Percentiles rank a stretch among this genome's conserved stretches.
phyloP scores from a whole-genome alignment of 2,797 vertebrate species.

The Lagorchestes hirsutus region DNA sequence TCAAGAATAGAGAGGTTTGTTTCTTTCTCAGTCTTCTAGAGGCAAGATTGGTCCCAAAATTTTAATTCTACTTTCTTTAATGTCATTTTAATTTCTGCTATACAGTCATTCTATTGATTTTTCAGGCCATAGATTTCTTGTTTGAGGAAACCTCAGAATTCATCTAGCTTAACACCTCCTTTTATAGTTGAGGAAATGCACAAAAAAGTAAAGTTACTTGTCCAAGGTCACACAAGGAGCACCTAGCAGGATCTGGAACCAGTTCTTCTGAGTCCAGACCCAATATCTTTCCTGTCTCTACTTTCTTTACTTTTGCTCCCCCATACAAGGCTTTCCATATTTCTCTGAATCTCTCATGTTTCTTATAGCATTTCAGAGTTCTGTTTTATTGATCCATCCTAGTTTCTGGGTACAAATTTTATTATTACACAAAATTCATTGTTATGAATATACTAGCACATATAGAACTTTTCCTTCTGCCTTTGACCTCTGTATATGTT shows the following conservation, averaged over 20 bases:
- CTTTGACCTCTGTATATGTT: not conserved
- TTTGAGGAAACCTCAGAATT: too few species aligned
- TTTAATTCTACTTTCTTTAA: too few species aligned
- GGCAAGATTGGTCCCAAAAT: too few species aligned
- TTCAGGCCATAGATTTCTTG: too few species aligned
- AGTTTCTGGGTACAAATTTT: not conserved
- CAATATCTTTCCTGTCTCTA: not conserved
- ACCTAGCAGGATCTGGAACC: not conserved
- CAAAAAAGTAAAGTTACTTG: not conserved
- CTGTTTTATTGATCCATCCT: not conserved
- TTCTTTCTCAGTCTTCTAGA: too few species aligned
- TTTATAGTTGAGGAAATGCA: too few species aligned
- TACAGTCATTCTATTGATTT: too few species aligned
- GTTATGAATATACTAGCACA: not conserved
- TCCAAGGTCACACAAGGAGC: not conserved
- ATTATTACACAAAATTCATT: not conserved
- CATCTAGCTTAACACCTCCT: too few species aligned
- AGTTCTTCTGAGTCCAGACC: not conserved
- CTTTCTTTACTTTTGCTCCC: not conserved
- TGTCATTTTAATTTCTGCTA: too few species aligned
- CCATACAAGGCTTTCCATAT: not conserved
- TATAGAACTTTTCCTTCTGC: not conserved
- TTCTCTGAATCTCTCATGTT: not conserved
- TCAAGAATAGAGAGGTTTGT: too few species aligned
- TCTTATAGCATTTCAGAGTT: not conserved